Percentiles rank a stretch among this genome's conserved stretches.
Evolutionary conservation across 1,140 invertebrate species (phyloP).

Genomic region (Neuroterus valhalla): DNA sequence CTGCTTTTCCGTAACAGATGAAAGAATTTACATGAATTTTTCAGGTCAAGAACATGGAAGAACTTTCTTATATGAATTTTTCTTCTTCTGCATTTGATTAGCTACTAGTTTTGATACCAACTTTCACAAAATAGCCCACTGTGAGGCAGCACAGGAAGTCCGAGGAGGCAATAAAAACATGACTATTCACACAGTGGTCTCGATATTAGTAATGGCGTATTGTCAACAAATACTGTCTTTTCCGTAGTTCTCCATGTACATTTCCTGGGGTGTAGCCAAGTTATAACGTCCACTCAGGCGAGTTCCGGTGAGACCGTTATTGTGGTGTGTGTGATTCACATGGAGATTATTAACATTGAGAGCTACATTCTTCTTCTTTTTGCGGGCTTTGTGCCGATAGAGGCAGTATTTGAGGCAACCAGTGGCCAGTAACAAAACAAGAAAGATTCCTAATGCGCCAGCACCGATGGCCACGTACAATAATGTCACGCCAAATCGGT

Average conservation of each 20-base stretch:
- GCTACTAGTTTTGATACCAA: too few relatives aligned
- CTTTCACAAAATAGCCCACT: too few relatives aligned
- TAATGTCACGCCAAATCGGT: slow-evolving; percentile 80
- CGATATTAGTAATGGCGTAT: slow-evolving; percentile 78
- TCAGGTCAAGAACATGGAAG: too few relatives aligned
- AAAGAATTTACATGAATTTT: too few relatives aligned
- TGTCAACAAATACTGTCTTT: slow-evolving; percentile 86
- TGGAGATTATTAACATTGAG: slow-evolving; percentile 77
- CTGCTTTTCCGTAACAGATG: too few relatives aligned
- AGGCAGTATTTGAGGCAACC: slow-evolving; percentile 80
- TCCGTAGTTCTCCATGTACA: slow-evolving; percentile 79
- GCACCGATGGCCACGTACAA: slow-evolving; percentile 80
- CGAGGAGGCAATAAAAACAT: slow-evolving; percentile 40
- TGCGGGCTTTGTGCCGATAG: slow-evolving; percentile 78
- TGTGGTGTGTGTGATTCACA: slow-evolving; percentile 76
- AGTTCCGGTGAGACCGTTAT: slow-evolving; percentile 67
- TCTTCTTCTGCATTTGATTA: too few relatives aligned
- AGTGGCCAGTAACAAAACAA: slow-evolving; percentile 77
- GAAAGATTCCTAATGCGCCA: slow-evolving; percentile 75
- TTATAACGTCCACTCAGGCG: slow-evolving; percentile 73
- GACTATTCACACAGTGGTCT: slow-evolving; percentile 78
- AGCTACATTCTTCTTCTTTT: slow-evolving; percentile 78
- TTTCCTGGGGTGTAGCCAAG: slow-evolving; percentile 73
- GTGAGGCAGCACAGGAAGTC: neutral
- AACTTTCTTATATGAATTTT: too few relatives aligned